These are phyloP conservation scores for Ericerus pela DNA, from an alignment of 1,140 invertebrate genomes.

Conservation along the genomic window DNA sequence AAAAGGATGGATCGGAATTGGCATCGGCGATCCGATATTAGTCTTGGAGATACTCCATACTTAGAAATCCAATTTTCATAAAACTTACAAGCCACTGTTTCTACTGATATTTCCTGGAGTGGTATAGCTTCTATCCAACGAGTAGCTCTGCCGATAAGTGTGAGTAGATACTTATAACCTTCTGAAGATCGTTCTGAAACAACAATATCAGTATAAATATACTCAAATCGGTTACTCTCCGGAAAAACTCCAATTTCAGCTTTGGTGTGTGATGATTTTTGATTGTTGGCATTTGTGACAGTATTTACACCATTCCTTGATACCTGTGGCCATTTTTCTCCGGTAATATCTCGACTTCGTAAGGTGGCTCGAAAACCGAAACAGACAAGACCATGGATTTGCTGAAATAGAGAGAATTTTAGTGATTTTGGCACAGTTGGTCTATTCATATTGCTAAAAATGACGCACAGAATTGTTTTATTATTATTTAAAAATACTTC, in stretches of 20 bases:
- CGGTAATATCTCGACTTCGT: no score
- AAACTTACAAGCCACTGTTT: constrained; percentile 27
- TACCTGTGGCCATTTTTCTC: constrained; percentile 21
- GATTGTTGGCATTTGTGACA: constrained; percentile 14
- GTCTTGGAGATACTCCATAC: constrained; percentile 25
- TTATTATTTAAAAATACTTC: not conserved
- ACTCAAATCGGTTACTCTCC: not conserved
- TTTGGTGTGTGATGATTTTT: not conserved
- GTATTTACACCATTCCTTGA: not conserved
- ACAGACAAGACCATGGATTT: not conserved
- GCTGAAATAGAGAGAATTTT: not conserved
- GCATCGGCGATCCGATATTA: constrained; percentile 26
- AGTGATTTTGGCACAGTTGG: constrained; percentile 11
- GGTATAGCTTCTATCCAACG: constrained; percentile 36
- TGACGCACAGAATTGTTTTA: not conserved
- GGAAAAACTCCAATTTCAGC: not conserved
- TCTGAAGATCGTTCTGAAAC: constrained; percentile 15
- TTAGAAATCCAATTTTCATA: constrained; percentile 26
- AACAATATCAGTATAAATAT: not conserved
- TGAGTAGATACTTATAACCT: constrained; percentile 30
- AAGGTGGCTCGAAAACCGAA: not conserved
- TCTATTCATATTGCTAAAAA: not conserved
- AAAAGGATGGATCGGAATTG: constrained; percentile 25
- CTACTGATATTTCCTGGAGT: constrained; percentile 29
- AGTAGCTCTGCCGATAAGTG: constrained; percentile 32